phyloP scores from a whole-genome alignment of 2,797 vertebrate genomes.

The Bradypus variegatus region DNA sequence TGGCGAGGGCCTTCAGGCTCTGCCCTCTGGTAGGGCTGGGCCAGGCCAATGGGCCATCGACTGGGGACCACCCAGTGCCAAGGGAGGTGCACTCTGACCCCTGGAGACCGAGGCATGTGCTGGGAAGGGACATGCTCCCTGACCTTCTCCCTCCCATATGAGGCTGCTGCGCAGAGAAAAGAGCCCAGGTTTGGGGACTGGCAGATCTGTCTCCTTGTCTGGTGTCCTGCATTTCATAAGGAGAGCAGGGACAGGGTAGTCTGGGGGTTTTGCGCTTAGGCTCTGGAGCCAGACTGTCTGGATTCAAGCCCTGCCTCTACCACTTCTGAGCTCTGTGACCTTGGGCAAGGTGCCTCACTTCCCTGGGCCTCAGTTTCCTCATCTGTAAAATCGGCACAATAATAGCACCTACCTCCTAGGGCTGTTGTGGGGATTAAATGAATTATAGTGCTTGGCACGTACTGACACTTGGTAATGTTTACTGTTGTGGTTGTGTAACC shows the following conservation, averaged over 20 bases:
- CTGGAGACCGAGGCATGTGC: neutral
- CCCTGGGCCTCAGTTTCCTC: neutral
- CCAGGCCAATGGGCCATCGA: neutral
- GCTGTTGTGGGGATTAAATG: neutral
- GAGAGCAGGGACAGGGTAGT: neutral
- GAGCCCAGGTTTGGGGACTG: neutral
- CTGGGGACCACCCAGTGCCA: neutral
- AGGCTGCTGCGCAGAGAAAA: neutral
- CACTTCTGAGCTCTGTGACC: neutral
- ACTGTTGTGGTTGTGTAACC: neutral
- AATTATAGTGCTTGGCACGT: neutral
- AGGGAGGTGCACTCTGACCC: neutral
- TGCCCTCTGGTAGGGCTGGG: neutral
- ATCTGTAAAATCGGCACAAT: neutral
- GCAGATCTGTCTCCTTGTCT: neutral
- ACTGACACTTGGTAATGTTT: neutral
- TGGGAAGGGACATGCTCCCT: neutral
- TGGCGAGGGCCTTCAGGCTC: neutral
- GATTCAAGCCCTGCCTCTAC: neutral
- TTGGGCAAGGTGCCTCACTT: neutral
- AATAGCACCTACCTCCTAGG: neutral
- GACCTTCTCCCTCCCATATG: neutral
- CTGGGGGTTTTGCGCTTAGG: neutral
- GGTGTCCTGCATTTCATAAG: fast-evolving
- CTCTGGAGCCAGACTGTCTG: neutral